phyloP scores from a whole-genome alignment of 2,888 invertebrate genomes.

The Incurvaria masculella region DNA sequence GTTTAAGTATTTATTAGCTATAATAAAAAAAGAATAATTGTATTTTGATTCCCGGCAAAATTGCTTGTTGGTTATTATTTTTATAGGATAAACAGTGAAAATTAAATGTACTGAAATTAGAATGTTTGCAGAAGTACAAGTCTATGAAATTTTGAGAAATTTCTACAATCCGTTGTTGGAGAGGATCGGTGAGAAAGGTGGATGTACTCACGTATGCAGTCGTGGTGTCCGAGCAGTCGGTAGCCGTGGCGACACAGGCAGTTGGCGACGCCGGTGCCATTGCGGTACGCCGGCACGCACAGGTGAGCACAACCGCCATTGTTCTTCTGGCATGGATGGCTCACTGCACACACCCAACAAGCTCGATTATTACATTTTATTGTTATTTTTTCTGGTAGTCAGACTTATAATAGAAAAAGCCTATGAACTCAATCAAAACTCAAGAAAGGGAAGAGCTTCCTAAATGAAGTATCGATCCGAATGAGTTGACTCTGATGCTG shows the following conservation, averaged over 20 bases:
- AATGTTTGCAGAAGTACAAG: not conserved
- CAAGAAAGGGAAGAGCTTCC: no score
- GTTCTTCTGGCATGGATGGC: slow-evolving; percentile 65
- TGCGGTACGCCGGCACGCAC: slow-evolving; percentile 63
- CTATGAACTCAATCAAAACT: no score
- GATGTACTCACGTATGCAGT: slow-evolving; percentile 61
- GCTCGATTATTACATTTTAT: no score
- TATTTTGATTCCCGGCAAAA: not conserved
- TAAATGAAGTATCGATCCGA: no score
- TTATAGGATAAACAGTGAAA: not conserved
- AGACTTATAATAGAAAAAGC: no score
- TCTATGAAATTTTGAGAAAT: not conserved
- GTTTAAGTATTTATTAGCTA: not conserved
- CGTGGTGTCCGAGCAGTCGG: slow-evolving; percentile 52
- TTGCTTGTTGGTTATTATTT: not conserved
- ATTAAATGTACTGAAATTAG: no score
- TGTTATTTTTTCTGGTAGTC: no score
- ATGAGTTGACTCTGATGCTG: no score
- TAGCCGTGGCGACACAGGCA: slow-evolving; percentile 76
- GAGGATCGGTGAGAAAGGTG: not conserved
- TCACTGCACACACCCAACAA: slow-evolving; percentile 60
- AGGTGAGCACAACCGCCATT: slow-evolving; percentile 75
- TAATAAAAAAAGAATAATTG: not conserved
- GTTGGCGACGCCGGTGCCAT: slow-evolving; percentile 46
- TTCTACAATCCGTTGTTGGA: not conserved